A percentile compares a stretch with the other conserved stretches of the same genome.
These are phyloP conservation scores for Sus cebifrons DNA, from an alignment of 2,797 vertebrate species.

Conservation along the genomic window DNA sequence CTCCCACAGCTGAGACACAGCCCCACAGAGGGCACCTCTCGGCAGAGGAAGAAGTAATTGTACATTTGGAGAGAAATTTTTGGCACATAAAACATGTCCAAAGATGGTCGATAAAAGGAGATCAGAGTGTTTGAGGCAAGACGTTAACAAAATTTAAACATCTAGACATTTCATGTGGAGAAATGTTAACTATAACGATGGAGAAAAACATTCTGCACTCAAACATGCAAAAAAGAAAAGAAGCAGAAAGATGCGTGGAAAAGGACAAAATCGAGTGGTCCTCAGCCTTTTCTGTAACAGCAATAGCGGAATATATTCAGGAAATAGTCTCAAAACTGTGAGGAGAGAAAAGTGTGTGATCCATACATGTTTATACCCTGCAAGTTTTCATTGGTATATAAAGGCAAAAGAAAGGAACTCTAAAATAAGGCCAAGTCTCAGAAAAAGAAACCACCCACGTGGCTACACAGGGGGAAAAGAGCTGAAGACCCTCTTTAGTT, in stretches of 20 bases:
- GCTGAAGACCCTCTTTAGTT: neutral
- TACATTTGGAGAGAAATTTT: neutral
- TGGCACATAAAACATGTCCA: neutral
- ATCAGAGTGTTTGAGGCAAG: neutral
- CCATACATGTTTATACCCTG: neutral
- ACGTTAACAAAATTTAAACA: neutral
- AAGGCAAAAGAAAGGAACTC: conserved; percentile 53
- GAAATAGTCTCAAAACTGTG: neutral
- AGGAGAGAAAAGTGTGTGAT: conserved; percentile 27
- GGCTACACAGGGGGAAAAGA: neutral
- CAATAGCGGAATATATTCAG: neutral
- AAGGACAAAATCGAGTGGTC: neutral
- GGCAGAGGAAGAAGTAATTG: neutral
- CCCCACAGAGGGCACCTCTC: neutral
- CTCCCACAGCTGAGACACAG: neutral
- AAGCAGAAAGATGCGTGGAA: neutral
- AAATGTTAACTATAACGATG: neutral
- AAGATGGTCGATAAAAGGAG: neutral
- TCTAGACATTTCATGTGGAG: neutral
- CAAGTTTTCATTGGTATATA: neutral
- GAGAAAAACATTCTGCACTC: neutral
- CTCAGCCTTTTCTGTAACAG: neutral
- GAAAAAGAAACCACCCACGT: conserved; percentile 46
- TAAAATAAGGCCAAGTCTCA: conserved; percentile 32
- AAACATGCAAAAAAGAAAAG: neutral